Evolutionary conservation across 2,113 vertebrate species (phyloP).

Genomic region (human): DNA sequence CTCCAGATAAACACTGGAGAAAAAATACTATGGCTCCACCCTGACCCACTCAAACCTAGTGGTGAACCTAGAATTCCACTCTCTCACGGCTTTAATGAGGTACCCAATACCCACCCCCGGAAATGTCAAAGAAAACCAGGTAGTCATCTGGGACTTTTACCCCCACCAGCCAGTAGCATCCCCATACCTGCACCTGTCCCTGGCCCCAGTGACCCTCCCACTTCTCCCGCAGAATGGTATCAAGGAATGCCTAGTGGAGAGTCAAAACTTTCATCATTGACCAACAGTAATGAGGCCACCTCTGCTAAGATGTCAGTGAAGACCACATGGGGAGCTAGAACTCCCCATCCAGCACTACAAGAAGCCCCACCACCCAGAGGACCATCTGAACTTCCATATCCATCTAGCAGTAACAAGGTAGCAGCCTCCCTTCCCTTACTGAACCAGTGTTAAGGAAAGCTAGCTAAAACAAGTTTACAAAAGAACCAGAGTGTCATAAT

Average conservation of each 20-base stretch:
- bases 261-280: not conserved
- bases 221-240: not conserved
- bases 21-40: not conserved
- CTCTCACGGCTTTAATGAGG: not conserved
- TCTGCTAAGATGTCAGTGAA: not conserved
- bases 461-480: not conserved
- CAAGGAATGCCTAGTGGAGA: not conserved
- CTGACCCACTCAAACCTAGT: not conserved
- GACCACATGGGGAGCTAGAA: not conserved
- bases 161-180: not conserved
- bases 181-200: not conserved
- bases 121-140: not conserved
- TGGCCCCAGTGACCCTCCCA: not conserved
- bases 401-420: not conserved
- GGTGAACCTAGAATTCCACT: not conserved
- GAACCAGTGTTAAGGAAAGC: not conserved
- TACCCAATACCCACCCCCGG: not conserved
- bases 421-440: not conserved
- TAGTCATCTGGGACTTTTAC: not conserved
- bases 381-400: not conserved
- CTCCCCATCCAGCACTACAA: not conserved
- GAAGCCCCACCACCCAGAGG: not conserved
- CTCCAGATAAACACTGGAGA: not conserved
- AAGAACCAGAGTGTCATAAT: not conserved
- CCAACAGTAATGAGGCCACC: not conserved